Evolutionary conservation across 2,113 vertebrate species (phyloP).

Genomic region (Megaleporinus macrocephalus): DNA sequence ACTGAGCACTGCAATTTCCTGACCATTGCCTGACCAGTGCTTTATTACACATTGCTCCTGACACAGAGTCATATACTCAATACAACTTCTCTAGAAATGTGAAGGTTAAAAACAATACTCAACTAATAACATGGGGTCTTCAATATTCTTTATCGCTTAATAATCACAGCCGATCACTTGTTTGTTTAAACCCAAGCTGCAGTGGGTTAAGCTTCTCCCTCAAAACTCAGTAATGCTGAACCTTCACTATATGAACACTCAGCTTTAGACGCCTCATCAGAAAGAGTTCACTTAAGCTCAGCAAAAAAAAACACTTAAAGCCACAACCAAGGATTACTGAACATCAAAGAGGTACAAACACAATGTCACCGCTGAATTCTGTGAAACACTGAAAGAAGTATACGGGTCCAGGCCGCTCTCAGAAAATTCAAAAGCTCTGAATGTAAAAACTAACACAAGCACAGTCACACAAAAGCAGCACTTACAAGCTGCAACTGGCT

Average conservation of each 20-base stretch:
- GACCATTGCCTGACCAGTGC: too few relatives aligned
- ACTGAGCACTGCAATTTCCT: too few relatives aligned
- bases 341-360: not conserved
- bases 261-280: not conserved
- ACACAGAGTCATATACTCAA: too few relatives aligned
- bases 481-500: not conserved
- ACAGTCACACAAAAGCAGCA: not conserved
- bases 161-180: too few relatives aligned
- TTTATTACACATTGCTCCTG: too few relatives aligned
- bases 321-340: not conserved
- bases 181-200: too few relatives aligned
- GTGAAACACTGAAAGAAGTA: not conserved
- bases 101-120: too few relatives aligned
- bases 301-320: not conserved
- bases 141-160: too few relatives aligned
- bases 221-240: not conserved
- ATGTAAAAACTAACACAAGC: not conserved
- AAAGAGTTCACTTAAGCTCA: not conserved
- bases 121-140: too few relatives aligned
- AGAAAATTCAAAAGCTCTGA: not conserved
- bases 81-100: too few relatives aligned
- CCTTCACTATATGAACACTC: not conserved
- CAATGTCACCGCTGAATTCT: not conserved
- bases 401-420: not conserved
- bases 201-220: not conserved